These are phyloP conservation scores for Pantherophis guttatus DNA, from an alignment of 2,113 vertebrate species.

Conservation along the genomic window DNA sequence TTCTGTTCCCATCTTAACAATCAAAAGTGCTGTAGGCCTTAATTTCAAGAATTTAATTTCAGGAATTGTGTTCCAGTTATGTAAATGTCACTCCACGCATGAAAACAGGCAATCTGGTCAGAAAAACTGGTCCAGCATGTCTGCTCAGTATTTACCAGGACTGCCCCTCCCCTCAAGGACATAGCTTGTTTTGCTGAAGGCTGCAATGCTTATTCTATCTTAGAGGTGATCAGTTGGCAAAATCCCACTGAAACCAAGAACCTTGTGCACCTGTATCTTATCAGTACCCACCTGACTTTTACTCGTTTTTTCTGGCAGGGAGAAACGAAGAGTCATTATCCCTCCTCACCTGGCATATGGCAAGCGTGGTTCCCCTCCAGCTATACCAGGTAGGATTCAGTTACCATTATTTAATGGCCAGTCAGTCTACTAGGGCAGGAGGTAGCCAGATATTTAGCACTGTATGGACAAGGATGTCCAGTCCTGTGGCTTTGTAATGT, in stretches of 20 bases:
- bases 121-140: neutral
- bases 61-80: neutral
- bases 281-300: neutral
- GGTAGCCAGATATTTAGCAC: neutral
- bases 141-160: neutral
- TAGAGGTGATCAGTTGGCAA: neutral
- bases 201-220: neutral
- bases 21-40: neutral
- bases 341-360: conserved; percentile 93
- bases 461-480: neutral
- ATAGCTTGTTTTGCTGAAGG: neutral
- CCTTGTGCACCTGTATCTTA: neutral
- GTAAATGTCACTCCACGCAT: neutral
- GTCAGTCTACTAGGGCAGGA: too few species aligned
- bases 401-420: neutral
- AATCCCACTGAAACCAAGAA: neutral
- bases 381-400: conserved; percentile 84
- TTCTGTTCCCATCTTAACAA: neutral
- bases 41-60: neutral
- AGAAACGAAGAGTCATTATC: conserved; percentile 91
- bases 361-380: conserved; percentile 89
- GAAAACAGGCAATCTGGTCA: neutral
- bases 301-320: conserved; percentile 66
- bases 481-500: neutral
- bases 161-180: neutral